These are phyloP conservation scores for Scolopax mira DNA, from an alignment of 2,113 vertebrate genomes.

Conservation along the genomic window DNA sequence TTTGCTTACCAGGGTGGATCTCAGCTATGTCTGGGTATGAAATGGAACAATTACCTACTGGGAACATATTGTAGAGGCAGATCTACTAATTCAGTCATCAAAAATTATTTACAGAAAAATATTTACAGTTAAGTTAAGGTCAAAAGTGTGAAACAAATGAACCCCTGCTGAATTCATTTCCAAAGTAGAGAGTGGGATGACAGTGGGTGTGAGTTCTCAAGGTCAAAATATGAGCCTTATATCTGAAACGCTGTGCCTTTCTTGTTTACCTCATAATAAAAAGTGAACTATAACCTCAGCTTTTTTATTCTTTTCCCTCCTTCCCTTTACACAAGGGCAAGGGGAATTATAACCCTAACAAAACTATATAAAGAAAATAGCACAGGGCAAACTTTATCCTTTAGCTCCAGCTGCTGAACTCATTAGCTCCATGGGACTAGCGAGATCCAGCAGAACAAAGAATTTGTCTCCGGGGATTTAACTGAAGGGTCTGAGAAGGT, in stretches of 20 bases:
- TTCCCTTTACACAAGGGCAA: not conserved
- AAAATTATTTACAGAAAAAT: not conserved
- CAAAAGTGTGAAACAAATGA: not conserved
- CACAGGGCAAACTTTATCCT: not conserved
- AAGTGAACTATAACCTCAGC: not conserved
- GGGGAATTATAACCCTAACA: not conserved
- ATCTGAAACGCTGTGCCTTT: not conserved
- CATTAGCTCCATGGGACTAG: not conserved
- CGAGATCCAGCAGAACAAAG: not conserved
- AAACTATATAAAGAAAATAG: not conserved
- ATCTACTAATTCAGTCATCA: not conserved
- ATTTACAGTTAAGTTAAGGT: conserved; percentile 1
- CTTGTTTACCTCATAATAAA: conserved; percentile 26
- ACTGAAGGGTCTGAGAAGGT: not conserved
- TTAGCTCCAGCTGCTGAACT: not conserved
- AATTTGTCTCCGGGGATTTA: not conserved
- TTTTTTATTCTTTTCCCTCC: not conserved
- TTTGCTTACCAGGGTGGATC: not conserved
- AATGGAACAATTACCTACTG: not conserved
- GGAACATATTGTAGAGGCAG: not conserved
- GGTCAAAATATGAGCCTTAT: not conserved
- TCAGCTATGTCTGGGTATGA: not conserved
- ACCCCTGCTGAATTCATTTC: not conserved
- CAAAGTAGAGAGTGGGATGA: not conserved
- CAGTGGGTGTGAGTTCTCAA: not conserved